Percentiles rank a stretch among this genome's conserved stretches.
phyloP scores from a whole-genome alignment of 1,140 invertebrate species.

The Microplitis demolitor region DNA sequence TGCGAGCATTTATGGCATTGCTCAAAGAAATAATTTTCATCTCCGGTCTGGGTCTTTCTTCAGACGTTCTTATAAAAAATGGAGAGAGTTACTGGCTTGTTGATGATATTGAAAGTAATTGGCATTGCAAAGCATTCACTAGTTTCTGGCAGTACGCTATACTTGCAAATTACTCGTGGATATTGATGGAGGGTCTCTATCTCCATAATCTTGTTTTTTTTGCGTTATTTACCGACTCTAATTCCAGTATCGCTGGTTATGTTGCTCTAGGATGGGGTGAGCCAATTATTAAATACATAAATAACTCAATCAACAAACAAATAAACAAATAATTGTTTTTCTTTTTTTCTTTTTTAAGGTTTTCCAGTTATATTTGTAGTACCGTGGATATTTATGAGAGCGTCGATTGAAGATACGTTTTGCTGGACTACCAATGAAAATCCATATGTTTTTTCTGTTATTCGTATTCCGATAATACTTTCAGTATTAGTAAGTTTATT shows the following conservation, averaged over 20 bases:
- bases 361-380: conserved; percentile 65
- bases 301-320: neutral
- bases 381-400: conserved; percentile 66
- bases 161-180: conserved; percentile 80
- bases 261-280: conserved; percentile 77
- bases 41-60: conserved; percentile 63
- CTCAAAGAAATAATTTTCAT: conserved; percentile 67
- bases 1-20: conserved; percentile 66
- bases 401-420: conserved; percentile 63
- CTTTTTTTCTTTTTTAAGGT: conserved; percentile 44
- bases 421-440: conserved; percentile 72
- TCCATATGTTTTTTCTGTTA: conserved; percentile 65
- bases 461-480: conserved; percentile 69
- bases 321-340: neutral
- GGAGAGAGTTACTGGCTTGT: conserved; percentile 51
- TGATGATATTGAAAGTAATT: conserved; percentile 60
- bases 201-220: conserved; percentile 79
- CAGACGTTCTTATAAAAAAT: conserved; percentile 51
- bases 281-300: neutral
- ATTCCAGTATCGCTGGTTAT: conserved; percentile 70
- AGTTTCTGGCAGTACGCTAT: conserved; percentile 75
- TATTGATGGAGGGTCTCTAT: conserved; percentile 83
- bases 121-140: conserved; percentile 74
- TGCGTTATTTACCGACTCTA: conserved; percentile 73
- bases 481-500: conserved; percentile 68